Base-by-base conservation (phyloP, 2,113 vertebrate species). In the Lutjanus erythropterus region DNA sequence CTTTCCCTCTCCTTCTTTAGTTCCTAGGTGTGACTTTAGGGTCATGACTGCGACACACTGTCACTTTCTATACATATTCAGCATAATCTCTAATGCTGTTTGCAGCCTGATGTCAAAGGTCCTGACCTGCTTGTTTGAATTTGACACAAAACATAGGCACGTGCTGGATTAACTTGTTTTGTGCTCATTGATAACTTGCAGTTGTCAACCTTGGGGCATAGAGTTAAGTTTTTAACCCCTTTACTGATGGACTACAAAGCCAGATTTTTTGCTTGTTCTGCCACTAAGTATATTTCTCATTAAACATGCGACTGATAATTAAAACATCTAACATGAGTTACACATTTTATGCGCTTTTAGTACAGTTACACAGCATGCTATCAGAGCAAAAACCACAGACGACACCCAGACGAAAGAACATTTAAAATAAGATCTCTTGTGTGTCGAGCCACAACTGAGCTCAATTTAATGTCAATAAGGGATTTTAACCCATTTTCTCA, bases 21-120 rank as follows among this genome's bases (percentile, higher is more conserved):
- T 19, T 78, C 29, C 58, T 61, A 82, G 75, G 64, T 83, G 69
- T 52, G 52, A 75, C 27, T 80, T 76, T 2, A 64, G 29, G 56
- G 69, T 86, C 77, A 53, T 6, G 14, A 1, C 18, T 12, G 23
- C 70, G 78, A 35, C 72, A 80, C 35, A 7, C 2, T 53, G n/a
- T 53, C 27, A 50, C 60, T 76, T 76, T 49, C 41, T 25, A 33
- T 37, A 12, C 53, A 81, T 47, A 52, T 58, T 42, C 23, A 19
- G 5, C 19, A 37, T 79, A 71, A 87, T 82, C 68, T 69, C 16
- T 46, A 46, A 35, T 27, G n/a, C 27, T 60, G 65, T 80, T 81
- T 66, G 49, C 50, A 66, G 35, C n/a, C 19, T 3, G 11, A 19
- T 52, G 65, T 78, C 42, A 71, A 73, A 81, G 71, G 71, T 70